Evolutionary conservation across 2,888 invertebrate species (phyloP).

Genomic region (Mechanitis mazaeus): DNA sequence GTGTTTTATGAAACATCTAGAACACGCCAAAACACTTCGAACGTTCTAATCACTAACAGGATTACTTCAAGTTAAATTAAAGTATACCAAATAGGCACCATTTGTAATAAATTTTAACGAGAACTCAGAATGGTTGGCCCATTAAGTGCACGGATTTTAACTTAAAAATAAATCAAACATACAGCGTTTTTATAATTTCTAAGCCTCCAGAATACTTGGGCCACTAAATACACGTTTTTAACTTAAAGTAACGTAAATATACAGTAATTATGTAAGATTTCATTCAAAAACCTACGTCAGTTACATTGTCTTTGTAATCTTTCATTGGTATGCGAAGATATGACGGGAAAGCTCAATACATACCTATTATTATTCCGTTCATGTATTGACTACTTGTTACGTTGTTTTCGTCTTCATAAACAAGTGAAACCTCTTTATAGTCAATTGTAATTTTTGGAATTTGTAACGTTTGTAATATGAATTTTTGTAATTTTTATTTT

Average conservation of each 20-base stretch:
- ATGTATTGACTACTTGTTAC: slow-evolving; percentile 17
- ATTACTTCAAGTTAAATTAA: too few species aligned
- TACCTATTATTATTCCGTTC: slow-evolving; percentile 11
- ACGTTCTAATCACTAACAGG: slow-evolving; percentile 21
- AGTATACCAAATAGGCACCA: too few species aligned
- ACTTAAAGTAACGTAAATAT: not conserved
- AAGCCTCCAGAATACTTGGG: not conserved
- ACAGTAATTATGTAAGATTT: slow-evolving; percentile 32
- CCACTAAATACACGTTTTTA: not conserved
- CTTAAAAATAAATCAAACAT: not conserved
- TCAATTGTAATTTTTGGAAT: too few species aligned
- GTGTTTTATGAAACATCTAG: slow-evolving; percentile 29
- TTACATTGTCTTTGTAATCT: slow-evolving; percentile 2
- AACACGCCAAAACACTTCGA: slow-evolving; percentile 16
- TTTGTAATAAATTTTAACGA: too few species aligned
- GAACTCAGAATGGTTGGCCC: not conserved
- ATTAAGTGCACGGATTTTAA: not conserved
- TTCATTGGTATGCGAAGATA: slow-evolving; percentile 22
- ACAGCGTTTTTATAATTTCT: too few species aligned
- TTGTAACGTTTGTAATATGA: too few species aligned
- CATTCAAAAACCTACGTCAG: slow-evolving; percentile 38
- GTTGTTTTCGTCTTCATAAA: slow-evolving; percentile 29
- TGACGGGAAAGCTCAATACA: slow-evolving; percentile 17
- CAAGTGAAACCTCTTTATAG: slow-evolving; percentile 38
- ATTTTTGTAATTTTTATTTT: too few species aligned